Conservation (phyloP, 2,113 vertebrate species). For the Indri indri region DNA sequence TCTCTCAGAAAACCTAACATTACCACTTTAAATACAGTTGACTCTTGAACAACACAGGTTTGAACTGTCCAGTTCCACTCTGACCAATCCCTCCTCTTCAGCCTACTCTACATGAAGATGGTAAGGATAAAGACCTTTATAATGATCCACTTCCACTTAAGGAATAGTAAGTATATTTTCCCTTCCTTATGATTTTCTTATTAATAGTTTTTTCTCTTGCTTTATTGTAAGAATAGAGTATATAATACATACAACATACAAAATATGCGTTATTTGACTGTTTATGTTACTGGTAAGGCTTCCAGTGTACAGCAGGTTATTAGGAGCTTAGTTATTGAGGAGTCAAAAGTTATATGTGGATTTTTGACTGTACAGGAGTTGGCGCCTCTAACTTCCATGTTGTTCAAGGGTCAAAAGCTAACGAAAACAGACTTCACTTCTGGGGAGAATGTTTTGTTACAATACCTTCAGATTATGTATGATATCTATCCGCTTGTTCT, state of each 20-base stretch:
- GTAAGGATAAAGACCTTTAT: background rate
- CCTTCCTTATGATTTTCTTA: background rate
- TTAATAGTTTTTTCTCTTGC: background rate
- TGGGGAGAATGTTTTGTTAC: background rate
- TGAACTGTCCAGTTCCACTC: background rate
- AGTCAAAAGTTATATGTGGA: background rate
- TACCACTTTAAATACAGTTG: background rate
- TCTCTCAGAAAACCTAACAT: background rate
- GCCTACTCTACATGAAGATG: background rate
- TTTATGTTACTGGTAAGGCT: background rate
- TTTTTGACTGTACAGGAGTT: background rate
- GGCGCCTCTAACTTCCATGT: background rate
- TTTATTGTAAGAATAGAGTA: background rate
- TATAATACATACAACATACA: background rate
- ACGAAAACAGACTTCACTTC: background rate
- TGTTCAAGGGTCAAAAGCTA: background rate
- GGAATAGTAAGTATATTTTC: background rate
- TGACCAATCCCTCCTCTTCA: background rate
- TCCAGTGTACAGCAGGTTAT: background rate
- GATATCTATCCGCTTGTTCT: constrained; percentile 99
- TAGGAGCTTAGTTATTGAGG: background rate
- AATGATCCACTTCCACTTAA: background rate
- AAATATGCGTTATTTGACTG: background rate
- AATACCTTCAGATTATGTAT: constrained; percentile 98
- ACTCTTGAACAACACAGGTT: background rate